phyloP scores from a whole-genome alignment of 1,140 invertebrate species.

The Camponotus vicinus region DNA sequence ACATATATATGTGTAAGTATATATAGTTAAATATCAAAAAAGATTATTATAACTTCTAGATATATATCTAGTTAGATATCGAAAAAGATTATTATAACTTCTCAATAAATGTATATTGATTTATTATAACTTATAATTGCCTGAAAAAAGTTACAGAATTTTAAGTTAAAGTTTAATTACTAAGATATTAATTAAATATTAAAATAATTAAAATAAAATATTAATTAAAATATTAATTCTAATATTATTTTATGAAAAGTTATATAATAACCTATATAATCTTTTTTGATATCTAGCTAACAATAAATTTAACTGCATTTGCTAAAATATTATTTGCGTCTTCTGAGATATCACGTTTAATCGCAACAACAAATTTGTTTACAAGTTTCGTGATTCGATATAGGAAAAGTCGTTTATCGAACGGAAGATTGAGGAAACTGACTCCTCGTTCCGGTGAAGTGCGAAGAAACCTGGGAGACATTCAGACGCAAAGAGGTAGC shows the following conservation, averaged over 20 bases:
- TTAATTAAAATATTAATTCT: too few relatives aligned
- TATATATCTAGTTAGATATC: too few relatives aligned
- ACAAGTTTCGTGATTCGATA: constrained; percentile 24
- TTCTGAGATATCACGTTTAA: neutral
- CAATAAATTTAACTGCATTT: neutral
- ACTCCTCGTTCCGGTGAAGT: constrained; percentile 51
- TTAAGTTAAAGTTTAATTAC: neutral
- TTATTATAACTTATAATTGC: neutral
- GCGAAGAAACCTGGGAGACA: constrained; percentile 60
- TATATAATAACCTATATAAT: neutral
- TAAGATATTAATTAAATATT: neutral
- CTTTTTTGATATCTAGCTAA: neutral
- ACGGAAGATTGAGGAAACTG: constrained; percentile 24
- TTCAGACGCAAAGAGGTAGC: constrained; percentile 61
- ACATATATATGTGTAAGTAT: neutral
- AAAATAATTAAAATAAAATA: too few relatives aligned
- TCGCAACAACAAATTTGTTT: constrained; percentile 19
- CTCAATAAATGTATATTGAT: too few relatives aligned
- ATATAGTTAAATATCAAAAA: too few relatives aligned
- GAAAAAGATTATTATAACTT: too few relatives aligned
- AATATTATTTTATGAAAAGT: neutral
- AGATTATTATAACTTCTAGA: too few relatives aligned
- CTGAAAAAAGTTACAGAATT: neutral
- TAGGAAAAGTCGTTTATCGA: constrained; percentile 61
- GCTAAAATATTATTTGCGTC: neutral